Base-by-base conservation (phyloP, 2,888 invertebrate species). In the Drosophila pseudotalamancana region DNA sequence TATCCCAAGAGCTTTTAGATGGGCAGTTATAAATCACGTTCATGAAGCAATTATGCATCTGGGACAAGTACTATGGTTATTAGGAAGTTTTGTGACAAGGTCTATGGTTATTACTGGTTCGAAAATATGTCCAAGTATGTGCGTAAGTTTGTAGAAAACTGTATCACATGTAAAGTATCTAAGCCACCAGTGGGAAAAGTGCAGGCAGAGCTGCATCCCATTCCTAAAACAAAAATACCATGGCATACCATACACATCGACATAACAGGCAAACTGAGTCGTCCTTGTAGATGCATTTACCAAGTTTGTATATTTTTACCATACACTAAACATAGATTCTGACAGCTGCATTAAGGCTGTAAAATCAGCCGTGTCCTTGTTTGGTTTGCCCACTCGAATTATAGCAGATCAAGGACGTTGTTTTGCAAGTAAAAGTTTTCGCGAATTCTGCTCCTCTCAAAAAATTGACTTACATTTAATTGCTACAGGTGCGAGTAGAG, bases 361-460 rank as follows among this genome's bases (percentile, higher is more conserved):
- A n/a, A 25, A 32, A 32, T 25, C 39, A 27, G 43, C 5, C 6
- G 43, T 37, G 12, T 42, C 49, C 3, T 43, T 62, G 25, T 62
- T 55, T 49, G 54, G 62, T 2, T 49, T 57, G 9, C 60, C 60
- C 18, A 39, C 12, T 29, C 14, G 23, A 23, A 46, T 46, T 12
- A 46, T 46, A 54, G 35, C 27, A n/a, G n/a, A n/a, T n/a, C n/a
- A n/a, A n/a, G n/a, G n/a, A n/a, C n/a, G n/a, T n/a, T n/a, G n/a
- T n/a, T n/a, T n/a, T n/a, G n/a, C n/a, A n/a, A n/a, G n/a, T n/a
- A n/a, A n/a, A n/a, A n/a, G n/a, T n/a, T 11, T 59, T 48, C 40
- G 43, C 37, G 39, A 62, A 29, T 68, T 65, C 46, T 63, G 68
- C 37, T 49, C 48, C 1, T 18, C 45, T 6, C 57, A 66, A 32